These are phyloP conservation scores for Theropithecus gelada DNA, from an alignment of 2,113 vertebrate species.

Conservation along the genomic window DNA sequence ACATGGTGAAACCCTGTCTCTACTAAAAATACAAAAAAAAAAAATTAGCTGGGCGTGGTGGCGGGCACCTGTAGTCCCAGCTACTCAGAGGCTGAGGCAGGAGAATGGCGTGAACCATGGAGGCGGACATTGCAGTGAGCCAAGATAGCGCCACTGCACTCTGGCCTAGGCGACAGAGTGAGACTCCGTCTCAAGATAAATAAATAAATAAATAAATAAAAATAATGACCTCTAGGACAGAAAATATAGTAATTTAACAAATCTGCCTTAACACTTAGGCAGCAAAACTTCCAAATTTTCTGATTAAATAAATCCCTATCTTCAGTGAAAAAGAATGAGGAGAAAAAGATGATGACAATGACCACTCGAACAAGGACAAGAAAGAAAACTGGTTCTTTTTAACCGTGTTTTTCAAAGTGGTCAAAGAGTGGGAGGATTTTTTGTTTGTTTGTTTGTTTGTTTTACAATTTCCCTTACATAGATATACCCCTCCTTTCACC, in stretches of 20 bases:
- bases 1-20: too few species aligned
- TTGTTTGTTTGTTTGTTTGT: not conserved
- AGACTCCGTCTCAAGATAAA: not conserved
- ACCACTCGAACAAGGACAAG: not conserved
- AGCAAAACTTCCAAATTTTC: not conserved
- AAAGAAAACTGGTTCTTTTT: not conserved
- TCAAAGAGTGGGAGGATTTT: not conserved
- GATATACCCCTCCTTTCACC: not conserved
- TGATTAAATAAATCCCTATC: not conserved
- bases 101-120: too few species aligned
- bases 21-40: too few species aligned
- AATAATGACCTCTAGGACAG: not conserved
- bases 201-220: not conserved
- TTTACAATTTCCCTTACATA: not conserved
- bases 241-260: not conserved
- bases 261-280: not conserved
- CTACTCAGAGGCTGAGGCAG: too few species aligned
- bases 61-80: too few species aligned
- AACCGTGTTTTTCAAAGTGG: not conserved
- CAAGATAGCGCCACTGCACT: too few species aligned
- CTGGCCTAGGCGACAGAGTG: too few species aligned
- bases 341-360: not conserved
- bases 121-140: too few species aligned
- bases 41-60: too few species aligned
- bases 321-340: not conserved